A percentile compares a stretch with the other conserved stretches of the same genome.
These are phyloP conservation scores for Hassar affinis DNA, from an alignment of 2,113 vertebrate genomes.

Conservation along the genomic window DNA sequence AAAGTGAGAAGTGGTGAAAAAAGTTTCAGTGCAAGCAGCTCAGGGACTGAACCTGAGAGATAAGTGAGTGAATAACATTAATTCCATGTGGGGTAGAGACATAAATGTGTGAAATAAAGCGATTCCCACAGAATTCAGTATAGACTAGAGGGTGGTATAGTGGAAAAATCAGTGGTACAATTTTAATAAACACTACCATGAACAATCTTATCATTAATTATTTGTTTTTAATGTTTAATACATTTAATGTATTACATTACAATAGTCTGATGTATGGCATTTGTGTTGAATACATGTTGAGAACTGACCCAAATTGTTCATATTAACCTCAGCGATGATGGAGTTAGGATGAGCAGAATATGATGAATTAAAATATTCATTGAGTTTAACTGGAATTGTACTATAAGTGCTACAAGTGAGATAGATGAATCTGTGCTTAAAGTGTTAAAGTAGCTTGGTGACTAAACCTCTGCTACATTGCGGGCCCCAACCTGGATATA, in stretches of 20 bases:
- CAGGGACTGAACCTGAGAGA: slow-evolving; percentile 32
- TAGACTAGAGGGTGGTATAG: background rate
- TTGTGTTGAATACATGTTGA: background rate
- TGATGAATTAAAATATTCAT: background rate
- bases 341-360: background rate
- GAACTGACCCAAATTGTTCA: background rate
- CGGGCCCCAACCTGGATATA: background rate
- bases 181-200: background rate
- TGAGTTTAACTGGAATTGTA: background rate
- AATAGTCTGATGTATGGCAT: background rate
- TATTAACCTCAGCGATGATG: background rate
- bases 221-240: background rate
- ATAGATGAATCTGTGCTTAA: background rate
- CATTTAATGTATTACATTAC: background rate
- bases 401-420: background rate
- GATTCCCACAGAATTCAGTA: background rate
- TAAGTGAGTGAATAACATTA: slow-evolving; percentile 26
- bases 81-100: slow-evolving; percentile 7
- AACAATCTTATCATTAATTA: background rate
- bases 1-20: slow-evolving; percentile 21
- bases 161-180: background rate
- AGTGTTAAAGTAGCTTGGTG: background rate
- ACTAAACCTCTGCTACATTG: background rate
- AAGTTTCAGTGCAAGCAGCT: slow-evolving; percentile 6
- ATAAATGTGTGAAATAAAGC: background rate